Conservation (phyloP, 2,113 vertebrate species). For the Hymenochirus boettgeri region DNA sequence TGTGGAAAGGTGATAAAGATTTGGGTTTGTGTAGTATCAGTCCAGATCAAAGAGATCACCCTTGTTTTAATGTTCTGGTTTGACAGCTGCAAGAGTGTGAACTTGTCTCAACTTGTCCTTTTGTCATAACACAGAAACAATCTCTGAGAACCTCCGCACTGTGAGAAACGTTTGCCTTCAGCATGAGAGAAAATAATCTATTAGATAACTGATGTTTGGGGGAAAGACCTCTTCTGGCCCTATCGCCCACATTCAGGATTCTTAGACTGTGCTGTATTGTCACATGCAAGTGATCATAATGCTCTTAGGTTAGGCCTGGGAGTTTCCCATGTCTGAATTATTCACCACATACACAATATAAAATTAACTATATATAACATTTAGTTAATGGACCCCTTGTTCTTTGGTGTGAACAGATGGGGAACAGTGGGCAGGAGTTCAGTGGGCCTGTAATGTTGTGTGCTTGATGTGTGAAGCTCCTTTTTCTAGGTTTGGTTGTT, state of each 20-base stretch:
- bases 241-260: not conserved
- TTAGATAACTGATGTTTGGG: not conserved
- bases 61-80: slow-evolving; percentile 1
- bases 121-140: not conserved
- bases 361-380: too few relatives aligned
- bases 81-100: slow-evolving; percentile 21
- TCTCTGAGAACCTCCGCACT: not conserved
- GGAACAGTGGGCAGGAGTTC: too few relatives aligned
- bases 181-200: not conserved
- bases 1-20: not conserved
- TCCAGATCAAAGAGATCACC: slow-evolving; percentile 19
- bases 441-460: too few relatives aligned
- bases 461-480: too few relatives aligned
- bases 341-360: too few relatives aligned
- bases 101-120: slow-evolving; percentile 19
- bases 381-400: too few relatives aligned
- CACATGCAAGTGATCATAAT: not conserved
- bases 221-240: not conserved
- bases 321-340: too few relatives aligned
- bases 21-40: not conserved
- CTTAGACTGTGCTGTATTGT: not conserved
- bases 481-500: too few relatives aligned
- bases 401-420: too few relatives aligned
- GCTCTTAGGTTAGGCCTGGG: too few relatives aligned
- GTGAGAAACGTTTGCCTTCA: not conserved